Evolutionary conservation across 2,888 invertebrate species (phyloP), one percentile per base, ranked within the genome.

Genomic region (Eudemis profundana): DNA sequence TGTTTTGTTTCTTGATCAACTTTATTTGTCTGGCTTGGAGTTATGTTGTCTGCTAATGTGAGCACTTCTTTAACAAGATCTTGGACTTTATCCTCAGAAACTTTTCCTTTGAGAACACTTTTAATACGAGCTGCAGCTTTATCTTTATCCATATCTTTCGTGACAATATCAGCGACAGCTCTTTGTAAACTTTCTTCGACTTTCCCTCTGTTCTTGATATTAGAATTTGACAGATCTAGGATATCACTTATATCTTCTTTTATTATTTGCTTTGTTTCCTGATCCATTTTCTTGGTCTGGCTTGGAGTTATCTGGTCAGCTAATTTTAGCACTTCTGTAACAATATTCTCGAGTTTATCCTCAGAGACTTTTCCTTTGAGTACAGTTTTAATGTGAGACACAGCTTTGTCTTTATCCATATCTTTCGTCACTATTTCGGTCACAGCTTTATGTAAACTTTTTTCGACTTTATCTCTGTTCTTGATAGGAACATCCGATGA

Each of bases 201-300:
- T 36, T 46, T 46, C 7, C 12, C 21, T 15, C 17, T 56, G 54
- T 42, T 14, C 1, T 38, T 7, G 61, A 40, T 40, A 14, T 40
- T n/a, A 40, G 14, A 46, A 10, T 61, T 38, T 12, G 68, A 57
- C 12, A 69, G 29, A 15, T 56, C 29, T 7, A 56, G n/a, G 0
- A 56, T 44, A 3, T 42, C 29, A 56, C 44, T 12, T n/a, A 57
- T n/a, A 4, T 54, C 40, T 0, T 27, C 40, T 4, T 15, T 40
- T 17, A 53, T 50, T 4, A 27, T 14, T 47, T 27, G 27, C 8
- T 27, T 47, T 14, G 27, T 23, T n/a, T 23, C 7, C 8, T n/a
- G 8, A 47, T 10, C 33, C 2, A 33, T 33, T 8, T 10, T 33
- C 2, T 4, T 33, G 10, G 33, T 2, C 10, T 33, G 33, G 33